Conservation (phyloP, 1,140 invertebrate species). For the Himalopsyche phryganea region DNA sequence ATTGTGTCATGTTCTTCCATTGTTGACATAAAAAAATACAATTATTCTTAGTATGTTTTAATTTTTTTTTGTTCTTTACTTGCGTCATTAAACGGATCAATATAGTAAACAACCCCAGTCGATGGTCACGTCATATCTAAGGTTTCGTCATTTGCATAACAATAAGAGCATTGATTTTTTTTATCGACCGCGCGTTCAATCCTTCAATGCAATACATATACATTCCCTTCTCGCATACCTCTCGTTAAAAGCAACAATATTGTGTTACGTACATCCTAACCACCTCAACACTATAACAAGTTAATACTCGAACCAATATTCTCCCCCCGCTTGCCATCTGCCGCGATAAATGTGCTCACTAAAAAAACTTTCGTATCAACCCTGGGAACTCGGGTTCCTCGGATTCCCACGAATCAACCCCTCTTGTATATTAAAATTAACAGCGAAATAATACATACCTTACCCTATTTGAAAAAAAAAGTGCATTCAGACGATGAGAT, state of each 20-base stretch:
- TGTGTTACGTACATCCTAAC: slow-evolving; percentile 14
- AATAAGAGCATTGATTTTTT: not conserved
- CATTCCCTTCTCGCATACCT: not conserved
- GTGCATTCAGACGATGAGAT: slow-evolving; percentile 30
- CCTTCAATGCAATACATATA: not conserved
- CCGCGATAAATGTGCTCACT: slow-evolving; percentile 20
- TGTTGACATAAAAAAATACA: too few relatives aligned
- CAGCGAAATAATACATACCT: slow-evolving; percentile 35
- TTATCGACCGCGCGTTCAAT: too few relatives aligned
- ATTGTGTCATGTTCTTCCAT: too few relatives aligned
- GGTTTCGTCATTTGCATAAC: not conserved
- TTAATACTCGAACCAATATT: slow-evolving; percentile 11
- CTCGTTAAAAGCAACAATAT: slow-evolving; percentile 21
- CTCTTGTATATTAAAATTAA: slow-evolving; percentile 35
- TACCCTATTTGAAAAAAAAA: slow-evolving; percentile 29
- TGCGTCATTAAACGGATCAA: too few relatives aligned
- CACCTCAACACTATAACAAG: slow-evolving; percentile 18
- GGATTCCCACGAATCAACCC: slow-evolving; percentile 34
- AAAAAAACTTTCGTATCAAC: slow-evolving; percentile 31
- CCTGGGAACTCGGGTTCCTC: slow-evolving; percentile 32
- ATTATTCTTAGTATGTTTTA: too few relatives aligned
- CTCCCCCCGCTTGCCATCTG: slow-evolving; percentile 31
- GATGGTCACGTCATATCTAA: too few relatives aligned
- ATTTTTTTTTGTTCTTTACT: too few relatives aligned
- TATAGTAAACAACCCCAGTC: too few relatives aligned